phyloP scores from a whole-genome alignment of 2,113 vertebrate genomes.

The Tachycineta bicolor region DNA sequence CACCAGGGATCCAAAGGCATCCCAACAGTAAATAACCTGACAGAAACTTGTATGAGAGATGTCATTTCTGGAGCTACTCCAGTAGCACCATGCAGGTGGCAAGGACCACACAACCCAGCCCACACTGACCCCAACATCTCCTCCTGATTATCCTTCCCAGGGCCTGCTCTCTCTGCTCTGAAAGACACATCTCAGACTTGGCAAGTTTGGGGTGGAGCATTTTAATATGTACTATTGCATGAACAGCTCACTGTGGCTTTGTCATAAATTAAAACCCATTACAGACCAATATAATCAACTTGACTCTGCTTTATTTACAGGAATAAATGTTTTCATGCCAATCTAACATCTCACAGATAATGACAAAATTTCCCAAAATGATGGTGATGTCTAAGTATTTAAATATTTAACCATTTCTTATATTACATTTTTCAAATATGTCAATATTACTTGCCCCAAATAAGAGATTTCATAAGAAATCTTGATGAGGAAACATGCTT shows the following conservation, averaged over 20 bases:
- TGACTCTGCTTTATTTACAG: not conserved
- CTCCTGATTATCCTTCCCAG: not conserved
- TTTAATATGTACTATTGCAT: not conserved
- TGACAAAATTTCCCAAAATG: not conserved
- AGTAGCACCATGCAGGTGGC: fast-evolving
- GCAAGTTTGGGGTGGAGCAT: not conserved
- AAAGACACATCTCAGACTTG: not conserved
- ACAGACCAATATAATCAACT: not conserved
- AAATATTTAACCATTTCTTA: not conserved
- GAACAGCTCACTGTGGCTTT: not conserved
- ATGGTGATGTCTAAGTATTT: not conserved
- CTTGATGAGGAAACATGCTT: not conserved
- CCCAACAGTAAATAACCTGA: not conserved
- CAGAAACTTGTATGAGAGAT: not conserved
- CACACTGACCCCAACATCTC: fast-evolving
- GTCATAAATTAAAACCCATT: not conserved
- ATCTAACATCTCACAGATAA: not conserved
- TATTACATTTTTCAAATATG: not conserved
- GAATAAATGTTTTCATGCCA: not conserved
- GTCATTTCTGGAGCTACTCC: not conserved
- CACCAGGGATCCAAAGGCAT: not conserved
- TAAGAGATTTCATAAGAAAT: not conserved
- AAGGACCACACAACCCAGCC: not conserved
- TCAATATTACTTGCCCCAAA: not conserved
- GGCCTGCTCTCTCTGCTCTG: not conserved